phyloP scores from a whole-genome alignment of 37 sponge, comb jelly and placozoan genomes.

The Agelas oroides region DNA sequence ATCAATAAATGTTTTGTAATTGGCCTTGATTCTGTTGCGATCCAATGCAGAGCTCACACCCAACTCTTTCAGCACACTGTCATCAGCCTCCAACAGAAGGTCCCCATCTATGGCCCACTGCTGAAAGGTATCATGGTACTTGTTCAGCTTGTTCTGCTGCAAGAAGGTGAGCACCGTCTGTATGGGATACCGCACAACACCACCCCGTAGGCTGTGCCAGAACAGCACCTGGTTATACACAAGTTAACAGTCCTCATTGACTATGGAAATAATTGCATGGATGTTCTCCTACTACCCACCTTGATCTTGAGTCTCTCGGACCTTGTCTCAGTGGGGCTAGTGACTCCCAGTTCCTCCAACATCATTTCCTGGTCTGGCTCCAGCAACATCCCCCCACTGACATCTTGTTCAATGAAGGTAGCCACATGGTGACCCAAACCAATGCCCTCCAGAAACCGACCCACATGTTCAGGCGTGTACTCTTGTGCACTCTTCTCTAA shows the following conservation, averaged over 20 bases:
- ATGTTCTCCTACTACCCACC: no score
- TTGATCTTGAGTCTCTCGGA: conserved; percentile 42
- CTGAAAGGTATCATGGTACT: conserved; percentile 26
- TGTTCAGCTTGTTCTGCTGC: conserved; percentile 21
- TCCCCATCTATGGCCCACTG: conserved; percentile 23
- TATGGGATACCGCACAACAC: not conserved
- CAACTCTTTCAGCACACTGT: conserved; percentile 45
- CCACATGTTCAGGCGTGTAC: conserved; percentile 35
- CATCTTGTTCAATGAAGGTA: conserved; percentile 21
- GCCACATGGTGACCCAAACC: conserved; percentile 42
- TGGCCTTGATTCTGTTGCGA: conserved; percentile 14
- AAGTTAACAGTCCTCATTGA: no score
- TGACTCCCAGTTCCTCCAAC: conserved; percentile 56
- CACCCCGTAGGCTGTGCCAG: not conserved
- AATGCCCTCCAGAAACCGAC: conserved; percentile 39
- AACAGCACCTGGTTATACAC: no score
- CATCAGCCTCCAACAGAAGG: conserved; percentile 17
- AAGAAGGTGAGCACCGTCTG: conserved; percentile 2
- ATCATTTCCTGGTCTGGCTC: conserved; percentile 28
- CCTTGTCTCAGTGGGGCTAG: conserved; percentile 28
- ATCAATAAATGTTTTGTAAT: conserved; percentile 35
- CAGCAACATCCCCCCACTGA: conserved; percentile 73
- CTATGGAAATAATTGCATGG: no score
- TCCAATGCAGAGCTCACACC: conserved; percentile 27
- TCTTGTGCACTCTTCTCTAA: conserved; percentile 30